Conservation (phyloP, 2,888 invertebrate genomes). For the Entomobrya proxima region DNA sequence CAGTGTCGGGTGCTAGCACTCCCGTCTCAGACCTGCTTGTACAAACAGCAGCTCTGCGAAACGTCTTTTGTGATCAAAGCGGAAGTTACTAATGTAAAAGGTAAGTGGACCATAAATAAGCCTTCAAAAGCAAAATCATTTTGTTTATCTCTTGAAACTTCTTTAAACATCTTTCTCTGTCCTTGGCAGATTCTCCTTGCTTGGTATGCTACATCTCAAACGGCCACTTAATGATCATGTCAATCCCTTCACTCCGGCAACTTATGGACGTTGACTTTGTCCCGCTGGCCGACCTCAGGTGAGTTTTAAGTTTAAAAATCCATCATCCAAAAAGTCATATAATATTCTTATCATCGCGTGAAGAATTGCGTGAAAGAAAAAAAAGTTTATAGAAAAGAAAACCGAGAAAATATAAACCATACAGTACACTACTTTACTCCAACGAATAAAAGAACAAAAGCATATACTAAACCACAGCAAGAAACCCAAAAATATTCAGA, state of each 20-base stretch:
- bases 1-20: constrained; percentile 95
- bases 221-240: constrained; percentile 94
- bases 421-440: too few relatives aligned
- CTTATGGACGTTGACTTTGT: constrained; percentile 96
- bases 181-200: constrained; percentile 91
- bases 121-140: not conserved
- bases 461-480: too few relatives aligned
- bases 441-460: too few relatives aligned
- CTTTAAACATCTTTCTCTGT: constrained; percentile 44
- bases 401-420: too few relatives aligned
- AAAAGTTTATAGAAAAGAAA: too few relatives aligned
- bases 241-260: constrained; percentile 95
- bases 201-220: constrained; percentile 95
- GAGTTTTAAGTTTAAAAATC: too few relatives aligned
- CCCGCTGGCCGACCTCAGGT: constrained; percentile 95
- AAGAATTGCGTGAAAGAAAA: too few relatives aligned
- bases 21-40: constrained; percentile 96
- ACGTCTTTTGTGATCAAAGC: constrained; percentile 95
- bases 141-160: not conserved
- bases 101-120: constrained; percentile 78
- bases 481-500: too few relatives aligned
- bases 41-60: constrained; percentile 94
- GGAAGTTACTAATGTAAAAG: constrained; percentile 93
- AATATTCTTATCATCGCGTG: too few relatives aligned
- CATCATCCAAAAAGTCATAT: too few relatives aligned